Base-by-base conservation (phyloP, 2,797 vertebrate genomes). In the Catostomus latipinnis region DNA sequence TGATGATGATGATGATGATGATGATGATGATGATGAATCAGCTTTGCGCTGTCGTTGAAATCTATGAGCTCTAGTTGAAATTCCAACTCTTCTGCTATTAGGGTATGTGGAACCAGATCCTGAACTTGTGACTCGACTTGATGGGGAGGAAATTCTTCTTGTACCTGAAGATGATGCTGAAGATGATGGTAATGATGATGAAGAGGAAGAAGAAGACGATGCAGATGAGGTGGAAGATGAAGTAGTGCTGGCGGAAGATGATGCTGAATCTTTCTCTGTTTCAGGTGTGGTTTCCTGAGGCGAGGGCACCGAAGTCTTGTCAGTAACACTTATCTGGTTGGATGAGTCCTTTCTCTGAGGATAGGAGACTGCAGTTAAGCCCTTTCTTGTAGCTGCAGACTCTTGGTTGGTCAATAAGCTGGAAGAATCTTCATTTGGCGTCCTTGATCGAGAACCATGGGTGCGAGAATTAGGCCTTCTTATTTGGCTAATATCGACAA, bases 31-130 rank as follows among this genome's bases (percentile, higher is more conserved):
- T 0, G 34, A 34, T 1, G 87, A 0, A 81, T 87, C 84, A 49
- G 92, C 83, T 82, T 90, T 93, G 66, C 85, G 76, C 2, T 73
- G 82, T 67, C 89, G 90, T 13, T 77, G 58, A 54, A 86, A 22
- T 84, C 89, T 88, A 10, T 88, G 93, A n/a, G 89, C 88, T 84
- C 91, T 89, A 1, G 76, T 74, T 6, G 83, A 82, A 85, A 84
- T 53, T 48, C 89, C 90, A 9, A 89, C 83, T 71, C 90, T 84
- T 86, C 90, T 88, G 16, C 88, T 85, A 65, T 86, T 88, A 66
- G 87, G 84, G 61, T 88, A 83, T 80, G 89, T 88, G 43, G 87
- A 86, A 57, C 88, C 85, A 79, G 85, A 77, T 10, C 81, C 80
- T 71, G 83, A 78, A 8, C 86, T 89, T 70, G 74, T 84, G 18